Evolutionary conservation across 2,888 invertebrate genomes (phyloP).

Genomic region (Orthosia incerta): DNA sequence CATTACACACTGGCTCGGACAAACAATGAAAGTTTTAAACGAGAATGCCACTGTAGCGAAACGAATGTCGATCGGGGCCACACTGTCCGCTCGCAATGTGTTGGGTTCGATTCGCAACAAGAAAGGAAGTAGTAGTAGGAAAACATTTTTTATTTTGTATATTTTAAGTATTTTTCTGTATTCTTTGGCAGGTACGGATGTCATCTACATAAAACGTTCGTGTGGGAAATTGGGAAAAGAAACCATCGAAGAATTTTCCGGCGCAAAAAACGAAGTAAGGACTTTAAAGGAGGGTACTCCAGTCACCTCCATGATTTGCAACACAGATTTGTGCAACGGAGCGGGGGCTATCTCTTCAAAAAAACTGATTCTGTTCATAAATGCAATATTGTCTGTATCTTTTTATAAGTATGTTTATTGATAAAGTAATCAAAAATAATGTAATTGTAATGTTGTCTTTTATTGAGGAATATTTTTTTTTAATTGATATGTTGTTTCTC

Average conservation of each 20-base stretch:
- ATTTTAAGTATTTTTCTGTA: not conserved
- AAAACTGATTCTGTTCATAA: not conserved
- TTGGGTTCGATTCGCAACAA: too few species aligned
- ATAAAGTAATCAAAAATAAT: not conserved
- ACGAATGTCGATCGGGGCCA: too few species aligned
- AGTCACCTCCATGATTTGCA: constrained; percentile 28
- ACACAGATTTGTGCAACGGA: constrained; percentile 23
- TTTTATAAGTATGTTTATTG: not conserved
- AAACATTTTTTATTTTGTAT: not conserved
- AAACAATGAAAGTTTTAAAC: too few species aligned
- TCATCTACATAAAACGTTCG: constrained; percentile 7
- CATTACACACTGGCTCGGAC: too few species aligned
- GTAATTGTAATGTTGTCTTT: not conserved
- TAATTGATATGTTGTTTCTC: too few species aligned
- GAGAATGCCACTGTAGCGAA: too few species aligned
- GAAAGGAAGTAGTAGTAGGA: too few species aligned
- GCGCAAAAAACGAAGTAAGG: rapidly evolving
- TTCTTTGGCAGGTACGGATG: constrained; percentile 11
- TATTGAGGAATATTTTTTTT: not conserved
- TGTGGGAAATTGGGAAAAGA: constrained; percentile 13
- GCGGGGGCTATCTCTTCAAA: not conserved
- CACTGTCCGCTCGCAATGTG: too few species aligned
- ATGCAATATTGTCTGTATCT: not conserved
- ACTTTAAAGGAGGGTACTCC: not conserved
- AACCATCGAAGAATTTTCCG: constrained; percentile 8